Percentiles rank a stretch among this genome's conserved stretches.
These are phyloP conservation scores for Pterocles burchelli DNA, from an alignment of 2,113 vertebrate genomes.

Conservation along the genomic window DNA sequence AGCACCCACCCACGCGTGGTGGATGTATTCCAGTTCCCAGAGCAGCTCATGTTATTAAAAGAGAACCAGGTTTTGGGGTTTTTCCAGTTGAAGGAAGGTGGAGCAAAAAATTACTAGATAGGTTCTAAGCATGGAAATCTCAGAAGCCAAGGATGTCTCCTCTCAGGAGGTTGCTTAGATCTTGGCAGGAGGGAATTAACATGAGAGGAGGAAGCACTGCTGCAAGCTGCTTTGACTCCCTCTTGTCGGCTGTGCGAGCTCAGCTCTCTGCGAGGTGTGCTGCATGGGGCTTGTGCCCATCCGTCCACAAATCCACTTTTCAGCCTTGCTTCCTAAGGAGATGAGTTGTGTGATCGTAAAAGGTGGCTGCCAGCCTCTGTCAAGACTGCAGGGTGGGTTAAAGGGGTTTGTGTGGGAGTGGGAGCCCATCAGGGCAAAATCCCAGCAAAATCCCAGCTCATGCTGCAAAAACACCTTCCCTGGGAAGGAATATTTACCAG, in stretches of 20 bases:
- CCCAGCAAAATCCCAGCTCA: neutral
- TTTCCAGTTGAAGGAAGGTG: slow-evolving; percentile 51
- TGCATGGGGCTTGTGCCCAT: neutral
- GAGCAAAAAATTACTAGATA: slow-evolving; percentile 29
- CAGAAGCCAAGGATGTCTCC: slow-evolving; percentile 20
- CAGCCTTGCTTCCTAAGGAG: neutral
- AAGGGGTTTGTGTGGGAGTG: neutral
- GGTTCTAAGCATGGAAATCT: slow-evolving; percentile 16
- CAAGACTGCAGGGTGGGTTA: neutral
- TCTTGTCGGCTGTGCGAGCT: neutral
- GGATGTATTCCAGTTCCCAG: slow-evolving; percentile 20
- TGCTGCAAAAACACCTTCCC: neutral
- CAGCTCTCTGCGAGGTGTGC: neutral
- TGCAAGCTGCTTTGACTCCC: neutral
- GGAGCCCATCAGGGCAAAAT: neutral
- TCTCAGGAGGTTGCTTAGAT: neutral
- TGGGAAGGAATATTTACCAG: neutral
- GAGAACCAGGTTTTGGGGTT: slow-evolving; percentile 42
- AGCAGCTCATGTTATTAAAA: neutral
- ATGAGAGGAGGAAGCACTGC: neutral
- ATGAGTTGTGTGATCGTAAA: neutral
- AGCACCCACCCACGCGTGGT: neutral
- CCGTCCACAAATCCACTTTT: neutral
- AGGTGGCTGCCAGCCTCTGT: neutral
- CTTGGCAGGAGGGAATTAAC: neutral